Base-by-base conservation (phyloP, 2,888 invertebrate genomes). In the Strigamia maritima region DNA sequence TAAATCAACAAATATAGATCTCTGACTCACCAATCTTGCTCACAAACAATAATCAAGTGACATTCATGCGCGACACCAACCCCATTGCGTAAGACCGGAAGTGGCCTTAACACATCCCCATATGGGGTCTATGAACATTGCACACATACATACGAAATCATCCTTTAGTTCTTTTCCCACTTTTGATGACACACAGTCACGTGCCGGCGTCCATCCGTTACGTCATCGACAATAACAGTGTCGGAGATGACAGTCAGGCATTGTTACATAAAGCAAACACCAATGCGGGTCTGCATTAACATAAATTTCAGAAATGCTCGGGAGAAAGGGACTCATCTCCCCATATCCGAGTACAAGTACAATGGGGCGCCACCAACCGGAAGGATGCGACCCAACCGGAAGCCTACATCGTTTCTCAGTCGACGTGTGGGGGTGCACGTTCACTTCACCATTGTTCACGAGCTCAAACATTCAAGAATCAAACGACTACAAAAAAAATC, bases 311-410 rank as follows among this genome's bases (percentile, higher is more conserved):
- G 60, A 60, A 60, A 60, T 22, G 60, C 60, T 60, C 60, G 60
- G 60, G 60, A 10, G 22, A 60, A 8, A 44, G 16, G 44, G 16
- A 8, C 60, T n/a, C 60, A 19, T 60, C 60, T 60, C n/a, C 60
- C 60, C 60, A 60, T 60, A 60, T 60, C 60, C 60, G 60, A 60
- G 60, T 60, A 60, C 60, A 60, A 60, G 60, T 60, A 60, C 60
- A 60, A 60, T 60, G 60, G 60, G 60, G 60, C 60, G 60, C 60
- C 60, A 60, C 60, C 60, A 60, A 60, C 60, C 60, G 60, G 60
- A 60, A 60, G 60, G 60, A 60, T 60, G 60, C 60, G 60, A 60
- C 60, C 60, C 60, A 60, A 60, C 60, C 60, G 60, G 60, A 60
- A 60, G 60, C 60, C 22, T 24, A 54, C 22, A 60, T 6, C 60